Evolutionary conservation across 2,888 invertebrate species (phyloP), one percentile per base, ranked within the genome.

Genomic region (Torymus tubicola): DNA sequence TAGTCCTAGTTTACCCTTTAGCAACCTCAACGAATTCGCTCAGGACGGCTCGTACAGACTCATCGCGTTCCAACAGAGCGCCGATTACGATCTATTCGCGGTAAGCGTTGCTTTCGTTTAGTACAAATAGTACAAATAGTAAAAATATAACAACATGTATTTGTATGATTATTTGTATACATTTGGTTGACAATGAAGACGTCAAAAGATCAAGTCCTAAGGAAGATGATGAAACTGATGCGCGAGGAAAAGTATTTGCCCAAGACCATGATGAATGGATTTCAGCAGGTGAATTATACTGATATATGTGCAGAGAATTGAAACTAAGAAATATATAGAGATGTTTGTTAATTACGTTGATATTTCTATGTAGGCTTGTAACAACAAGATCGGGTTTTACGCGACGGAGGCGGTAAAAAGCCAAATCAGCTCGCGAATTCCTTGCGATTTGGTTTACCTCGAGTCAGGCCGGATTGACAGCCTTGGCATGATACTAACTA

Each of bases 401-500:
- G 53, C 76, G 4, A 73, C 77, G 1, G 78, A 84, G 3, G 55
- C 75, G 2, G 31, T 84, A 10, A 84, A 73, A 18, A 73, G 73
- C 14, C 63, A 73, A 0, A 14, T 77, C 1, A 65, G 53, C 8
- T 11, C 53, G 0, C 13, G 18, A 2, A 74, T 87, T 0, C 84
- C 86, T 0, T 89, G 89, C 58, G 82, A 85, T 31, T 13, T 87
- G 4, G 72, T 64, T 1, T 60, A 16, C 3, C 61, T 88, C 10
- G 53, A 75, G n/a, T 63, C 84, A 0, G 86, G 85, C 2, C 82
- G 81, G 18, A 77, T 84, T 10, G 85, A 86, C 14, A 87, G 85
- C 53, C 67, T 87, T 4, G 85, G 83, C 0, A 82, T 88, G 80
- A 78, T 85, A 5, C 55, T 88, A n/a, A 72, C 84, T 0, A 85